Base-by-base conservation (phyloP, 2,113 vertebrate species). In the Paramormyrops kingsleyae region DNA sequence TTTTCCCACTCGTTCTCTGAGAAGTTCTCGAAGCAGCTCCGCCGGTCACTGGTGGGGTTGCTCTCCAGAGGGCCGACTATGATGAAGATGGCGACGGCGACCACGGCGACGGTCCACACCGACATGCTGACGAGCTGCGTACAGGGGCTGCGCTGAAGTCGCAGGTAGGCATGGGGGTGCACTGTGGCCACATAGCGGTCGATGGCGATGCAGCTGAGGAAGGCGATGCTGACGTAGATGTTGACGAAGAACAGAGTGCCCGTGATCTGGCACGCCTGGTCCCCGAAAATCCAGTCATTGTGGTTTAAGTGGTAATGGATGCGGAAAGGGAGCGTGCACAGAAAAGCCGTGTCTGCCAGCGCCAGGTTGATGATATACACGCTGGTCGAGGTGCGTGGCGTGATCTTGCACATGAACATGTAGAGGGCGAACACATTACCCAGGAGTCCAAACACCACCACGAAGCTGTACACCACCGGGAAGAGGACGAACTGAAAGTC, bases 301-400 rank as follows among this genome's bases (percentile, higher is more conserved):
- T 27, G 0, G 0, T 93, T 92, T 42, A 96, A 87, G 92, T 97
- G 96, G 93, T 97, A 97, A 87, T 97, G 96, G 87, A 98, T 95
- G 7, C 93, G 94, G 3, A 98, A 95, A 0, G 97, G 97, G 84
- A 98, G 53, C 2, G 95, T 90, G 0, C 94, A 92, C 0, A 97
- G 94, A 89, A 97, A 96, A 50, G 93, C 0, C 0, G 94, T 88
- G 94, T 97, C 97, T 0, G 94, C 94, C 89, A 95, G 49, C 0
- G 95, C 96, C 13, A 98, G 93, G 19, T 96, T 98, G 1, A 97
- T 92, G 92, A 97, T 94, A 93, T 94, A 97, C 0, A 96, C 7
- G 0, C 92, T 94, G 66, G 97, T 96, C 1, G 93, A 93, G 0
- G 95, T 95, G 0, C 91, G 3, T 0, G 93, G 93, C 0, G 56